Percentiles rank a stretch among this genome's conserved stretches.
Conservation (phyloP, 2,888 invertebrate species). For the Lithophane leautieri region DNA sequence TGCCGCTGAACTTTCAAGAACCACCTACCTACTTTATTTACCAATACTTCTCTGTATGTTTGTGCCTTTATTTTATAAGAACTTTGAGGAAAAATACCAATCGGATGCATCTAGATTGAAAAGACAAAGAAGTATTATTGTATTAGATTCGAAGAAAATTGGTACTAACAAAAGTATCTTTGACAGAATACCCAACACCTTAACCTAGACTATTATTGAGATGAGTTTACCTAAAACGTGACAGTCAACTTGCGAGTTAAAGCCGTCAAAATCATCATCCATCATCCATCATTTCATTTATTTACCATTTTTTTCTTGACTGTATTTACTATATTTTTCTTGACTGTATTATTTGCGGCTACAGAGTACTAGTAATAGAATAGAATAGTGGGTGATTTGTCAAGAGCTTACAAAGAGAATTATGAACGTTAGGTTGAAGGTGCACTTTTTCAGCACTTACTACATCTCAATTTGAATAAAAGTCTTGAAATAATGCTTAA, state of each 20-base stretch:
- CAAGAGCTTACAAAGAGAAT: slow-evolving; percentile 16
- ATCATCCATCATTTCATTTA: slow-evolving; percentile 22
- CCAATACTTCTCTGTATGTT: neutral
- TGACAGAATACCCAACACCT: neutral
- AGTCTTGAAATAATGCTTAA: slow-evolving; percentile 21
- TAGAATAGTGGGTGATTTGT: slow-evolving; percentile 26
- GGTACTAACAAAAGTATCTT: neutral
- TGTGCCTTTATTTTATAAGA: neutral
- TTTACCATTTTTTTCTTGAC: slow-evolving; percentile 13
- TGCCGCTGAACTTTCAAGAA: neutral
- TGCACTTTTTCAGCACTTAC: slow-evolving; percentile 33
- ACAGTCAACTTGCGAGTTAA: neutral
- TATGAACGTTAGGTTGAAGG: slow-evolving; percentile 15
- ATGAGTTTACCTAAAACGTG: neutral
- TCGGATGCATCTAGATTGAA: neutral
- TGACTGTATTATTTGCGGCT: slow-evolving; percentile 14
- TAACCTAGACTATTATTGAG: neutral
- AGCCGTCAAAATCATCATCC: too few species aligned
- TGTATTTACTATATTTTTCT: slow-evolving; percentile 23
- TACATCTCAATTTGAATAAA: slow-evolving; percentile 19
- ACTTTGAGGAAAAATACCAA: neutral
- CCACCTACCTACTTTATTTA: neutral
- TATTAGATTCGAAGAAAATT: neutral
- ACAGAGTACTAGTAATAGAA: slow-evolving; percentile 9
- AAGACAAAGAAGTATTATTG: neutral